Evolutionary conservation across 2,113 vertebrate species (phyloP).

Genomic region (Chunga burmeisteri): DNA sequence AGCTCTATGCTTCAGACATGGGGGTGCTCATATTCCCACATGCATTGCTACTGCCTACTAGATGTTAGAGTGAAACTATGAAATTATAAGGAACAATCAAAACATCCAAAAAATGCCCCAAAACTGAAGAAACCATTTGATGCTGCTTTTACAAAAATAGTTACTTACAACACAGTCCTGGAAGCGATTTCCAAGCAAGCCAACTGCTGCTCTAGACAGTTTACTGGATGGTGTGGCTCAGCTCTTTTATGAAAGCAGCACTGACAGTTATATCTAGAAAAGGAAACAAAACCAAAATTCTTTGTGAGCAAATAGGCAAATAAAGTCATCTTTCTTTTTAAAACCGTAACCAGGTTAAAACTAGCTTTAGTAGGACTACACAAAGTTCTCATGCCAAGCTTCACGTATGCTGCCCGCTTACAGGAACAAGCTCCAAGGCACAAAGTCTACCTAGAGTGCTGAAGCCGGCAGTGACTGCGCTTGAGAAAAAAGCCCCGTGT

Average conservation of each 20-base stretch:
- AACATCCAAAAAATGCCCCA: neutral
- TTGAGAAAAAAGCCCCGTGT: neutral
- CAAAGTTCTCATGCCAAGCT: neutral
- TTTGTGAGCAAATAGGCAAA: neutral
- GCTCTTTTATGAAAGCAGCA: conserved; percentile 51
- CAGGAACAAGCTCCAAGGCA: neutral
- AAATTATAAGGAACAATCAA: neutral
- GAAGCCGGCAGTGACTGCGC: neutral
- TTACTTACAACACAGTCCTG: neutral
- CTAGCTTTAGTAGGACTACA: neutral
- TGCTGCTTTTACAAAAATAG: neutral
- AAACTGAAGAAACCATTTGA: neutral
- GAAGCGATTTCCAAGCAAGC: conserved; percentile 5
- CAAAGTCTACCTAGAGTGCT: neutral
- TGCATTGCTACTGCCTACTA: neutral
- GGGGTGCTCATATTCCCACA: neutral
- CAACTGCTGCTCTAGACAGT: neutral
- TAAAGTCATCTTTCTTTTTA: neutral
- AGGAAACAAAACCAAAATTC: conserved; percentile 28
- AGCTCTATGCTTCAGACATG: neutral
- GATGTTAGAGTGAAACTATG: neutral
- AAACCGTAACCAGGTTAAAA: neutral
- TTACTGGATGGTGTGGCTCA: conserved; percentile 16
- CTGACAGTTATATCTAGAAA: conserved; percentile 42
- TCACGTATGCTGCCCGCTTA: neutral